A percentile compares a stretch with the other conserved stretches of the same genome.
Conservation (phyloP, 2,113 vertebrate species). For the Corvus hawaiiensis region DNA sequence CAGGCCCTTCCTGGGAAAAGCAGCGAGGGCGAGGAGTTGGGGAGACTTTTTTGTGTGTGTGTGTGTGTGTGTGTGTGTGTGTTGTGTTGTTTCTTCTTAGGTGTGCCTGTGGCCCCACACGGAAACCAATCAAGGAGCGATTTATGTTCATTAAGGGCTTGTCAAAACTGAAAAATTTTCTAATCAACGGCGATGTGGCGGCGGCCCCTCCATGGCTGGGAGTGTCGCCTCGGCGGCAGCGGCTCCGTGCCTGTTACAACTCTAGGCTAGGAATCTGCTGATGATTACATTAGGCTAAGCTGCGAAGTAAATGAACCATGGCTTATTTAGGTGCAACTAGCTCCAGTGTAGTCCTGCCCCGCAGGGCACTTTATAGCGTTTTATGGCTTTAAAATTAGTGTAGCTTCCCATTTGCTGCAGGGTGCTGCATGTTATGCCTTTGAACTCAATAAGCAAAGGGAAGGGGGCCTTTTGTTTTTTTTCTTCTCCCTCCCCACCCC, state of each 20-base stretch:
- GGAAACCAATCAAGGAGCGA: conserved; percentile 80
- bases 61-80: too few species aligned
- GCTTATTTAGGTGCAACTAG: conserved; percentile 86
- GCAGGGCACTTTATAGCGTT: conserved; percentile 80
- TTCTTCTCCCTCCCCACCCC: not conserved
- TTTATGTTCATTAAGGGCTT: conserved; percentile 84
- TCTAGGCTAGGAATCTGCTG: conserved; percentile 80
- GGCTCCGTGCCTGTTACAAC: conserved; percentile 79
- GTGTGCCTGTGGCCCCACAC: conserved; percentile 75
- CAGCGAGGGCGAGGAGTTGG: not conserved
- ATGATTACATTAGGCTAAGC: conserved; percentile 89
- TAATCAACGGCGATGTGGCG: conserved; percentile 79
- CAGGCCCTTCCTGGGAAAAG: not conserved
- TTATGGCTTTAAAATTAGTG: conserved; percentile 88
- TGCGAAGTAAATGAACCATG: conserved; percentile 84
- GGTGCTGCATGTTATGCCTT: conserved; percentile 81
- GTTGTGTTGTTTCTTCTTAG: conserved; percentile 45
- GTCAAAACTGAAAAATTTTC: conserved; percentile 88
- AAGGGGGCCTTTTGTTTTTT: conserved; percentile 71
- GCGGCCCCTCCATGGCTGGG: conserved; percentile 74
- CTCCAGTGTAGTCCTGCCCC: conserved; percentile 78
- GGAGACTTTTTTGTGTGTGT: not conserved
- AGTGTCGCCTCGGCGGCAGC: conserved; percentile 67
- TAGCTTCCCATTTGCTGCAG: conserved; percentile 80
- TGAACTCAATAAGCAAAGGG: conserved; percentile 85